Conservation (phyloP, 2,797 vertebrate species). For the Myripristis jacobus region DNA sequence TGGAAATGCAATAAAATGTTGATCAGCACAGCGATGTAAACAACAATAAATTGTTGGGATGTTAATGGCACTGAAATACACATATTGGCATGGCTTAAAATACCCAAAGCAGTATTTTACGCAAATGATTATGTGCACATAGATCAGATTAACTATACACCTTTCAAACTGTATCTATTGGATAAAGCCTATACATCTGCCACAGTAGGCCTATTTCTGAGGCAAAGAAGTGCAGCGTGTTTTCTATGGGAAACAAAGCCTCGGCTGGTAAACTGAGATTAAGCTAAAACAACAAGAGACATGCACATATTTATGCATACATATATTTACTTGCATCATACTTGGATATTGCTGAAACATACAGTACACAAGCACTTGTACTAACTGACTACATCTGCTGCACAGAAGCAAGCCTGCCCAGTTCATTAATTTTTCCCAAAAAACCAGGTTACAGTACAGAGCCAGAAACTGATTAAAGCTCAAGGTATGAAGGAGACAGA, state of each 20-base stretch:
- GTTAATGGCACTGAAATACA: conserved; percentile 19
- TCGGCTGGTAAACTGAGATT: neutral
- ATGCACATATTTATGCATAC: neutral
- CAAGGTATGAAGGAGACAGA: conserved; percentile 65
- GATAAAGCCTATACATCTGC: neutral
- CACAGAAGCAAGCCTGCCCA: conserved; percentile 24
- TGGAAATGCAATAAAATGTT: conserved; percentile 25
- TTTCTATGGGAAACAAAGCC: conserved; percentile 1
- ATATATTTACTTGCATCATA: conserved; percentile 7
- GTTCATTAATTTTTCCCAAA: conserved; percentile 64
- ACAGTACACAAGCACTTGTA: conserved; percentile 8
- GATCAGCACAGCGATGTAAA: conserved; percentile 10
- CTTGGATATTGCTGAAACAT: conserved; percentile 25
- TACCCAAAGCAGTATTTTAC: conserved; percentile 4
- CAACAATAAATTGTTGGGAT: conserved; percentile 1
- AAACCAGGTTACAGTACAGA: conserved; percentile 63
- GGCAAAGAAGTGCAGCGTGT: neutral
- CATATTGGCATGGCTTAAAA: conserved; percentile 11
- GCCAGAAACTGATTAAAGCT: conserved; percentile 69
- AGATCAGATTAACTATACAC: neutral
- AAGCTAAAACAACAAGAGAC: conserved; percentile 10
- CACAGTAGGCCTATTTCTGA: conserved; percentile 8
- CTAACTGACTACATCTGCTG: conserved; percentile 34
- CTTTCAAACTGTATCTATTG: neutral
- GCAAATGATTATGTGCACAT: neutral